Conservation (phyloP, 2,113 vertebrate species). For the Aythya baeri region DNA sequence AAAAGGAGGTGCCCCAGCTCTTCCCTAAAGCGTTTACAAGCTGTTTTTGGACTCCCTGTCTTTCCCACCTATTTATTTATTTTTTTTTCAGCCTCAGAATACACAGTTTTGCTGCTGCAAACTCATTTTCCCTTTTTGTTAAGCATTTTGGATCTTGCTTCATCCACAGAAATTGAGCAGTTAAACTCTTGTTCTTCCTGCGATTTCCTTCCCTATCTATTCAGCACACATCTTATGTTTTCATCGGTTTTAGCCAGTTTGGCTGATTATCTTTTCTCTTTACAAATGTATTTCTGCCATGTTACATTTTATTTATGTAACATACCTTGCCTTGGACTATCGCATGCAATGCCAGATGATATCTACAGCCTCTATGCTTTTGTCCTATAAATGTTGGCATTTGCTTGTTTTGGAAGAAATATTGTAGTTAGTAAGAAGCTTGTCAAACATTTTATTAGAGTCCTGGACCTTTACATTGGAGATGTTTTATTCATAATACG, state of each 20-base stretch:
- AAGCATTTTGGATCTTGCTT: not conserved
- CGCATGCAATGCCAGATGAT: not conserved
- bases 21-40: not conserved
- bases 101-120: not conserved
- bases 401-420: not conserved
- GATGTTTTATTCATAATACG: not conserved
- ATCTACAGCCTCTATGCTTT: not conserved
- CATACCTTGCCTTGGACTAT: accelerated
- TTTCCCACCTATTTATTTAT: not conserved
- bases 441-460: not conserved
- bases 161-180: not conserved
- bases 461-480: not conserved
- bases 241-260: not conserved
- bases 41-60: not conserved
- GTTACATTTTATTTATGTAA: not conserved
- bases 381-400: not conserved
- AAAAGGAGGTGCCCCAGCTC: not conserved
- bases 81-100: not conserved
- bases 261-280: not conserved
- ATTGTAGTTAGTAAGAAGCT: not conserved
- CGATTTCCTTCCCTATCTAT: not conserved
- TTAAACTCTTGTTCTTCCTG: not conserved
- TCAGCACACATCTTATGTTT: not conserved
- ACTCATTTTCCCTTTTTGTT: not conserved
- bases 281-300: not conserved